Conservation (phyloP, 2,113 vertebrate genomes). For the Nibea albiflora region DNA sequence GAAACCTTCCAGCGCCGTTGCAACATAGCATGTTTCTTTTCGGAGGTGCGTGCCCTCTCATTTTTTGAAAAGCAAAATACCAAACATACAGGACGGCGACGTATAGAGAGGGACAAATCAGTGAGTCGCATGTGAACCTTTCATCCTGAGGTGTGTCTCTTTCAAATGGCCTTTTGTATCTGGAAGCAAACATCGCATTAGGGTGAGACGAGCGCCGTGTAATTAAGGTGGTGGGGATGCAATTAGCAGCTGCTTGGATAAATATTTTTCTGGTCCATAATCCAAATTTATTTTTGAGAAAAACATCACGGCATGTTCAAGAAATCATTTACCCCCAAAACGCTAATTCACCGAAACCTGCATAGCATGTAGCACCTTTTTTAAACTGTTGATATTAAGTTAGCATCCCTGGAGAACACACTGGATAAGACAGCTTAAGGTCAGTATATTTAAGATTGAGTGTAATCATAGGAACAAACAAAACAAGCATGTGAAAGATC, state of each 20-base stretch:
- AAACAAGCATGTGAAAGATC: neutral
- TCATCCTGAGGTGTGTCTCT: slow-evolving; percentile 16
- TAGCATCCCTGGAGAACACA: neutral
- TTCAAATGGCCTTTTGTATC: slow-evolving; percentile 23
- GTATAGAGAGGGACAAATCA: slow-evolving; percentile 29
- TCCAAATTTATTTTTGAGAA: slow-evolving; percentile 1
- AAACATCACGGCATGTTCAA: slow-evolving; percentile 15
- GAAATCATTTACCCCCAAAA: slow-evolving; percentile 2
- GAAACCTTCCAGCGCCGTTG: slow-evolving; percentile 28
- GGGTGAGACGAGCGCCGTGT: neutral
- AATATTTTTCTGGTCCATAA: slow-evolving; percentile 19
- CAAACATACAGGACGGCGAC: neutral
- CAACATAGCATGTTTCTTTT: slow-evolving; percentile 23
- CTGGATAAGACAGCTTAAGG: neutral
- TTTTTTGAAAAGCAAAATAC: slow-evolving; percentile 17
- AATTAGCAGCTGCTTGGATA: slow-evolving; percentile 31
- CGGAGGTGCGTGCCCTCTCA: slow-evolving; percentile 18
- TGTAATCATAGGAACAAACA: neutral
- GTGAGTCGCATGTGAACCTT: slow-evolving; percentile 18
- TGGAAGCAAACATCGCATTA: slow-evolving; percentile 27
- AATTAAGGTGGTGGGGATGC: slow-evolving; percentile 34
- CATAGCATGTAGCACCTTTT: too few species aligned
- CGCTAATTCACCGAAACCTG: neutral
- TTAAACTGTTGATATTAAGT: neutral
- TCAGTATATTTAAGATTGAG: neutral